phyloP scores from a whole-genome alignment of 64 coral and sea anemone species.

The Montipora efflorescens region DNA sequence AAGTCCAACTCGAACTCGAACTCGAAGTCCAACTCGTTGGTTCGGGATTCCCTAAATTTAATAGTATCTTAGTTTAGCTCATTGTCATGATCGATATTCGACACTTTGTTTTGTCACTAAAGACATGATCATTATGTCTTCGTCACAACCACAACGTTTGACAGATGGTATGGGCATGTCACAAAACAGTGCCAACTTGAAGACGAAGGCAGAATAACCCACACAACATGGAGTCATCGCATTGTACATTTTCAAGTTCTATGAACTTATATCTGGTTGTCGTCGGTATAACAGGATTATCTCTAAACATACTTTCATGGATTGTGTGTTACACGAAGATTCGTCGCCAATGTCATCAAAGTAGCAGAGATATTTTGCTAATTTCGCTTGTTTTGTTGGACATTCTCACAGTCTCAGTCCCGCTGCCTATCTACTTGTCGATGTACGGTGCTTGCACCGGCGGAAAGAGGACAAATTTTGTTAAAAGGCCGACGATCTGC shows the following conservation, averaged over 20 bases:
- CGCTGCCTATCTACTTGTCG: conserved; percentile 75
- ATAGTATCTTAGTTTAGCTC: too few species aligned
- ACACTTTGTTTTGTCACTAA: too few species aligned
- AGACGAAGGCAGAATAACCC: not conserved
- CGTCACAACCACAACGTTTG: too few species aligned
- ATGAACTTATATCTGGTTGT: conserved; percentile 71
- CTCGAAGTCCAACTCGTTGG: too few species aligned
- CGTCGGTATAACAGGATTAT: conserved; percentile 59
- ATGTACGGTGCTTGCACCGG: conserved; percentile 26
- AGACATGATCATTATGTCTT: too few species aligned
- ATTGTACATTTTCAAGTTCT: conserved; percentile 40
- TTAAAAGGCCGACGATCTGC: conserved; percentile 77
- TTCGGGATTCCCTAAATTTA: too few species aligned
- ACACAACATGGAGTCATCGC: not conserved
- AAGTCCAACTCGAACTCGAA: too few species aligned
- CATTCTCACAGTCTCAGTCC: conserved; percentile 74
- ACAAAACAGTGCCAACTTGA: not conserved
- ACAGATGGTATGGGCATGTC: too few species aligned
- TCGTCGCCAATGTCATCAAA: conserved; percentile 40
- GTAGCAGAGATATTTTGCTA: conserved; percentile 69
- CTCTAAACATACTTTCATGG: conserved; percentile 72
- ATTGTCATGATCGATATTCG: too few species aligned
- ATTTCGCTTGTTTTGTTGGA: conserved; percentile 74
- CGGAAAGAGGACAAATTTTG: not conserved
- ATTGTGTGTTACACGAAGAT: conserved; percentile 76